Evolutionary conservation across 2,888 invertebrate species (phyloP).

Genomic region (Pheosia gnoma): DNA sequence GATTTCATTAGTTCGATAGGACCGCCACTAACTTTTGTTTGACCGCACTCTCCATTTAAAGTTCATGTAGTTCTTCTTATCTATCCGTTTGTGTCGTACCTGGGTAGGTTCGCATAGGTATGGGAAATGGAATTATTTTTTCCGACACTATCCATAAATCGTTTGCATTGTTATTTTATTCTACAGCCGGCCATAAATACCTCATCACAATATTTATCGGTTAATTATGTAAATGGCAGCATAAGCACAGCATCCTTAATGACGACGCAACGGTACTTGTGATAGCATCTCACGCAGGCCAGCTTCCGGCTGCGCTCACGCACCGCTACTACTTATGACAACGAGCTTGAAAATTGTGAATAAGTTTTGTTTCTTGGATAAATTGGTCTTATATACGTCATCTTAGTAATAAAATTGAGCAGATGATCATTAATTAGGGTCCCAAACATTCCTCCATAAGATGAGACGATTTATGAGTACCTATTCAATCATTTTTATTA

Average conservation of each 20-base stretch:
- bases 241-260: not conserved
- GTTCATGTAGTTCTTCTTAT: too few species aligned
- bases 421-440: too few species aligned
- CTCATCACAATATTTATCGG: not conserved
- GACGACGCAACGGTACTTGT: not conserved
- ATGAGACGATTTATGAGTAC: too few species aligned
- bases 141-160: not conserved
- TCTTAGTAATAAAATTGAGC: too few species aligned
- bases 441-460: too few species aligned
- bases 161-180: not conserved
- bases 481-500: too few species aligned
- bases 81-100: too few species aligned
- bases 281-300: not conserved
- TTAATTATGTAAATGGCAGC: slow-evolving; percentile 2
- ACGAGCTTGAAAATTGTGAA: not conserved
- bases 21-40: too few species aligned
- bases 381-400: too few species aligned
- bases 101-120: not conserved
- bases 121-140: not conserved
- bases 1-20: too few species aligned
- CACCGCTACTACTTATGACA: not conserved
- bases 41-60: too few species aligned
- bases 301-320: not conserved
- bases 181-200: not conserved
- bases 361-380: too few species aligned